A percentile compares a stretch with the other conserved stretches of the same genome.
Conservation (phyloP, 2,888 invertebrate genomes). For the Pedicia rivosa region DNA sequence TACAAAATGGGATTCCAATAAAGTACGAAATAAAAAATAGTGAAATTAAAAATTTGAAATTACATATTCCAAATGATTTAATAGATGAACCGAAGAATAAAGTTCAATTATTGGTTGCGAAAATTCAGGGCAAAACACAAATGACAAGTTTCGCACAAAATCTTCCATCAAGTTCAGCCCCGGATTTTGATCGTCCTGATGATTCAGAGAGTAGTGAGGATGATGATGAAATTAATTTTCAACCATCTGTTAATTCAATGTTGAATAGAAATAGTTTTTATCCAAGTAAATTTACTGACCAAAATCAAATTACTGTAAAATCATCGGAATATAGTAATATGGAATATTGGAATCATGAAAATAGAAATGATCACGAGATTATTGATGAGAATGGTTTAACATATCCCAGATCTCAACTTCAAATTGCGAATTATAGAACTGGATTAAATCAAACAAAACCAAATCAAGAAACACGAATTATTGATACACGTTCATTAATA, state of each 20-base stretch:
- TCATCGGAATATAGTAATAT: no score
- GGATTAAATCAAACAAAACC: not conserved
- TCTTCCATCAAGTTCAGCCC: not conserved
- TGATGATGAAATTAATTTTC: conserved; percentile 26
- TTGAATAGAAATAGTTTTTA: no score
- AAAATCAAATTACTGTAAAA: no score
- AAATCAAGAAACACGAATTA: conserved; percentile 5
- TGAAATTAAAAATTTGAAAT: conserved; percentile 16
- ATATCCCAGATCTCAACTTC: conserved; percentile 12
- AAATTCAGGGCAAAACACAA: conserved; percentile 16
- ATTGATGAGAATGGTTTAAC: no score
- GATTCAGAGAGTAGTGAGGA: conserved; percentile 43
- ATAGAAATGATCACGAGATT: no score
- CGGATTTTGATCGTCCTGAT: conserved; percentile 17
- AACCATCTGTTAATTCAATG: no score
- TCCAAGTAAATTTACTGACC: no score
- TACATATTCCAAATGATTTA: conserved; percentile 20
- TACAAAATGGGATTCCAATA: not conserved
- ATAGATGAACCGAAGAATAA: conserved; percentile 13
- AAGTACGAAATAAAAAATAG: conserved; percentile 17
- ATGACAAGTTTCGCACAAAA: no score
- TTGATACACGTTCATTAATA: conserved; percentile 24
- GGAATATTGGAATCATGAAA: no score
- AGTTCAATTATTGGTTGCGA: conserved; percentile 21
- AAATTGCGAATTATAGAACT: conserved; percentile 8